Evolutionary conservation across 2,888 invertebrate genomes (phyloP).

Genomic region (Netelia melanura): DNA sequence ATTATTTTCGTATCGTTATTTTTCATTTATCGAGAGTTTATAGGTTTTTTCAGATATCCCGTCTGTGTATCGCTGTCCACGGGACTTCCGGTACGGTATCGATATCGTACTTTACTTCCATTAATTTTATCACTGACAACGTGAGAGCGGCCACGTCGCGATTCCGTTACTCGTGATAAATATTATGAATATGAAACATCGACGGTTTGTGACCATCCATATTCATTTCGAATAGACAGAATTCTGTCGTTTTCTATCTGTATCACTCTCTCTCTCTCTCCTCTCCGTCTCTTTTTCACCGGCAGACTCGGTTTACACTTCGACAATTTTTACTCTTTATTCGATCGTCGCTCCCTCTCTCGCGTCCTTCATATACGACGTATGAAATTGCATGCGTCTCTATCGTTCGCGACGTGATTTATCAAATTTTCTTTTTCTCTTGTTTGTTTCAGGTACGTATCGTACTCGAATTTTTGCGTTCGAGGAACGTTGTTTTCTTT

Average conservation of each 20-base stretch:
- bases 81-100: constrained; percentile 13
- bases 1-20: constrained; percentile 14
- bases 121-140: constrained; percentile 57
- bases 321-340: constrained; percentile 35
- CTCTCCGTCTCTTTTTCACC: constrained; percentile 44
- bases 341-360: constrained; percentile 35
- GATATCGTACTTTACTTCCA: constrained; percentile 49
- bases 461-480: constrained; percentile 11
- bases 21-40: constrained; percentile 1
- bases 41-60: neutral
- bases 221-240: constrained; percentile 61
- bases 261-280: constrained; percentile 55
- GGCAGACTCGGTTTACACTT: constrained; percentile 24
- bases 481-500: neutral
- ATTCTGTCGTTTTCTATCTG: constrained; percentile 47
- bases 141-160: constrained; percentile 20
- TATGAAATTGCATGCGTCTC: constrained; percentile 25
- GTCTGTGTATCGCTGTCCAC: neutral
- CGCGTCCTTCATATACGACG: neutral
- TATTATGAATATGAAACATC: constrained; percentile 66
- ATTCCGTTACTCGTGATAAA: constrained; percentile 49
- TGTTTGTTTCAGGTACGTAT: constrained; percentile 67
- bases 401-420: constrained; percentile 39
- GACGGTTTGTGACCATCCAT: constrained; percentile 60
- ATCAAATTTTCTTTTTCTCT: constrained; percentile 46